Percentiles rank a stretch among this genome's conserved stretches.
Evolutionary conservation across 2,113 vertebrate genomes (phyloP).

Genomic region (Steatornis caripensis): DNA sequence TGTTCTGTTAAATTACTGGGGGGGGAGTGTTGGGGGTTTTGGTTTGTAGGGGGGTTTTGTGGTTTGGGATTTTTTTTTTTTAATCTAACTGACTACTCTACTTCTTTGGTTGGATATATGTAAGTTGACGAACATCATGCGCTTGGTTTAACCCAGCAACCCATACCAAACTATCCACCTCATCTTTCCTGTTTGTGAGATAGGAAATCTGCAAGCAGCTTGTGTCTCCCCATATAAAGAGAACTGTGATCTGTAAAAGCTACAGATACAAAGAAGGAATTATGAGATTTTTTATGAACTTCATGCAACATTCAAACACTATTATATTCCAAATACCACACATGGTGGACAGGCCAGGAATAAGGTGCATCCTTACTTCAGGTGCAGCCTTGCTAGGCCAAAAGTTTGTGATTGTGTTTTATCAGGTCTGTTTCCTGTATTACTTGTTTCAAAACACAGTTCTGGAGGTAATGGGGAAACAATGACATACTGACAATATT

Average conservation of each 20-base stretch:
- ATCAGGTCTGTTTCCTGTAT: neutral
- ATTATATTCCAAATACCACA: neutral
- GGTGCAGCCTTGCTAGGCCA: accelerated
- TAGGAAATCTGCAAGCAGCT: neutral
- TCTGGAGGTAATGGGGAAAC: accelerated
- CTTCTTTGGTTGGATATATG: neutral
- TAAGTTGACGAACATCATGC: neutral
- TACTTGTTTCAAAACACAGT: neutral
- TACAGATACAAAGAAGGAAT: neutral
- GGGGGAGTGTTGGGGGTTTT: too few relatives aligned
- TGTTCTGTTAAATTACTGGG: neutral
- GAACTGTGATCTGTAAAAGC: neutral
- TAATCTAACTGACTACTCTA: neutral
- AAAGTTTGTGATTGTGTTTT: neutral
- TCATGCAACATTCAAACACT: neutral
- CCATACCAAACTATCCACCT: neutral
- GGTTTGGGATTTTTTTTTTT: too few relatives aligned
- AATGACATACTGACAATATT: neutral
- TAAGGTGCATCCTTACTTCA: accelerated
- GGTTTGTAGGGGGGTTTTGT: too few relatives aligned
- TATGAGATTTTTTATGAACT: neutral
- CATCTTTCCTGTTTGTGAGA: neutral
- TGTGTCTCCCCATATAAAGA: accelerated
- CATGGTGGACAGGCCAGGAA: neutral
- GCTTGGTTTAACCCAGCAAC: accelerated